Conservation (phyloP, 2,113 vertebrate genomes). For the Epinephelus fuscoguttatus region DNA sequence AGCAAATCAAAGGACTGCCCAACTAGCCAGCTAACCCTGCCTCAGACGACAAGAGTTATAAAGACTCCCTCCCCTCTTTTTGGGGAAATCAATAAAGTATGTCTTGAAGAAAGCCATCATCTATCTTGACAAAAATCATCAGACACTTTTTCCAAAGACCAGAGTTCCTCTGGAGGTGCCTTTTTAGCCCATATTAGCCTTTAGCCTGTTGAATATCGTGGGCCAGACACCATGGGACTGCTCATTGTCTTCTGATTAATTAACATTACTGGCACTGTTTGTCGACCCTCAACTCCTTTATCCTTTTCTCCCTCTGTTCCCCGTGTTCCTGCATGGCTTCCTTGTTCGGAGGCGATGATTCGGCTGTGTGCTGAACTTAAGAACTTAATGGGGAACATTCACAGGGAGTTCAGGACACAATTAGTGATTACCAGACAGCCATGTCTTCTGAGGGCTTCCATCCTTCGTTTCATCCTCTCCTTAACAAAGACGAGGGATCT, state of each 20-base stretch:
- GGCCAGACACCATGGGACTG: constrained; percentile 57
- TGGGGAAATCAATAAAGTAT: constrained; percentile 38
- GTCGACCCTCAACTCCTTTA: constrained; percentile 52
- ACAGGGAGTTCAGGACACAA: constrained; percentile 79
- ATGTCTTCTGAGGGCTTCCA: constrained; percentile 75
- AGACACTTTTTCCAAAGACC: constrained; percentile 53
- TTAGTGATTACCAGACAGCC: constrained; percentile 80
- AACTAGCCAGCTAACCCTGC: neutral
- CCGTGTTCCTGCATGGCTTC: constrained; percentile 43
- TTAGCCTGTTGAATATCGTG: constrained; percentile 46
- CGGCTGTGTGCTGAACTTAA: constrained; percentile 65
- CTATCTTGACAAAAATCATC: constrained; percentile 59
- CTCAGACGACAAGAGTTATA: neutral
- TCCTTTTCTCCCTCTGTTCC: constrained; percentile 45
- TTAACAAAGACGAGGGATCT: constrained; percentile 73
- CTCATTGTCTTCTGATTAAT: constrained; percentile 79
- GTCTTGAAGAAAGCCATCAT: constrained; percentile 23
- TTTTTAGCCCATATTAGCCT: constrained; percentile 60
- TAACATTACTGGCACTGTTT: constrained; percentile 71
- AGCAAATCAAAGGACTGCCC: neutral
- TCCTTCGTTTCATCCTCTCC: constrained; percentile 73
- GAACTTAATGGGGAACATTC: constrained; percentile 79
- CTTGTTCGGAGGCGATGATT: constrained; percentile 58
- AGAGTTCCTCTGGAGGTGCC: constrained; percentile 29
- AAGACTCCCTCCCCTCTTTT: constrained; percentile 16